Conservation (phyloP, 2,113 vertebrate genomes). For the Enhydra lutris region DNA sequence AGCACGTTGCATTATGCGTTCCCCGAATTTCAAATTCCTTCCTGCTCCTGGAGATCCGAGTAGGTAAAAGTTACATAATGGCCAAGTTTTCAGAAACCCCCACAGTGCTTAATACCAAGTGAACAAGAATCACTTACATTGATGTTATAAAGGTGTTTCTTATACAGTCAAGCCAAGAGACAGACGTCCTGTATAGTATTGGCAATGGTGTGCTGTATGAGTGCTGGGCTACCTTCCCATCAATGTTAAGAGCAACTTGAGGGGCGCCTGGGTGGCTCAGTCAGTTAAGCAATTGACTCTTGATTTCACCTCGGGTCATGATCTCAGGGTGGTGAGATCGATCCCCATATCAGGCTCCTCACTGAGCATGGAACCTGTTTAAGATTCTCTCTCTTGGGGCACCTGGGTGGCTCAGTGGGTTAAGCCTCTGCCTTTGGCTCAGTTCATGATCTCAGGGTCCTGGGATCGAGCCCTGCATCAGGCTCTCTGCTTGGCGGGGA, state of each 20-base stretch:
- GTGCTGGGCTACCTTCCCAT: neutral
- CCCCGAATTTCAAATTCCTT: neutral
- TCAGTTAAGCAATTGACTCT: neutral
- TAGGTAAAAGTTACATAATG: neutral
- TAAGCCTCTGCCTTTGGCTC: too few species aligned
- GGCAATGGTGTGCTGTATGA: neutral
- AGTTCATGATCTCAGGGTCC: too few species aligned
- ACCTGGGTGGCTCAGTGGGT: too few species aligned
- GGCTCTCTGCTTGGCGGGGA: too few species aligned
- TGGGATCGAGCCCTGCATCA: too few species aligned
- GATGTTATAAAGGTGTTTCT: neutral
- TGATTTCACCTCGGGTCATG: too few species aligned
- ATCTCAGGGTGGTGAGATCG: too few species aligned
- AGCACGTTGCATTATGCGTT: neutral
- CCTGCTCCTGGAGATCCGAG: neutral
- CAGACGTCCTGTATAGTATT: neutral
- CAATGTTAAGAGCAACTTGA: conserved; percentile 15
- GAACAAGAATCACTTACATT: neutral
- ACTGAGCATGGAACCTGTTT: neutral
- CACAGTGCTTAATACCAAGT: neutral
- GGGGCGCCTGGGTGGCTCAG: neutral
- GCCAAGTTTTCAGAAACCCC: neutral
- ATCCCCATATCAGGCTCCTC: too few species aligned
- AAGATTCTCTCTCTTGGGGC: neutral
- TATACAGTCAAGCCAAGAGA: neutral